Evolutionary conservation across 2,113 vertebrate species (phyloP).

Genomic region (Edolisoma coerulescens): DNA sequence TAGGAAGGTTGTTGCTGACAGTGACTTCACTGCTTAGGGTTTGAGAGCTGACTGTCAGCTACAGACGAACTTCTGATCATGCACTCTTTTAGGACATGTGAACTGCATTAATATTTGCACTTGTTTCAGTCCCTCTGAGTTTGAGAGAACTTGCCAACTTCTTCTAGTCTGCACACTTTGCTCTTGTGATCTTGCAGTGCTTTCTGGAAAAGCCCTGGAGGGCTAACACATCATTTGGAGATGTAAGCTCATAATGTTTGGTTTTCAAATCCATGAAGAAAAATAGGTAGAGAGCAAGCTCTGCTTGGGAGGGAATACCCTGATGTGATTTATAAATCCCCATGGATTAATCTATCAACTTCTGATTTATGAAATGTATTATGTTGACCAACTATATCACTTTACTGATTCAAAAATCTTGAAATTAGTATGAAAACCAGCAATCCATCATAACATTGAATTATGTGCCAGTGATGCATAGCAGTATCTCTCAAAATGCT

Average conservation of each 20-base stretch:
- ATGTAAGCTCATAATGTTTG: background rate
- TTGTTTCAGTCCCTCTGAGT: background rate
- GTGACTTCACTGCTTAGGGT: background rate
- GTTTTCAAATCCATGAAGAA: background rate
- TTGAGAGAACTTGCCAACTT: background rate
- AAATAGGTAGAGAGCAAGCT: conserved; percentile 1
- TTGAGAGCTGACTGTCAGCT: background rate
- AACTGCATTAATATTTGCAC: background rate
- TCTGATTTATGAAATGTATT: conserved; percentile 38
- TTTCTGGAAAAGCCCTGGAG: background rate
- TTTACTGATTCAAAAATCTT: background rate
- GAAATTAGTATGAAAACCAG: background rate
- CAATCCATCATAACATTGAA: background rate
- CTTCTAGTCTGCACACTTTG: background rate
- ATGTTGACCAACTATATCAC: conserved; percentile 4
- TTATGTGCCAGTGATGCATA: background rate
- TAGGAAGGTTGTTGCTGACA: background rate
- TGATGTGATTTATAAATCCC: conserved; percentile 23
- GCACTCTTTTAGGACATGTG: background rate
- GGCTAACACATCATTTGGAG: background rate
- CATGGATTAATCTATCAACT: conserved; percentile 25
- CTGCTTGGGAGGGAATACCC: conserved; percentile 18
- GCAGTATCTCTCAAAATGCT: background rate
- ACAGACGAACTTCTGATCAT: background rate
- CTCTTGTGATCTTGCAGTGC: background rate